Evolutionary conservation across 1,140 invertebrate species (phyloP), one percentile per base, ranked within the genome.

Genomic region (Dinoponera quadriceps): DNA sequence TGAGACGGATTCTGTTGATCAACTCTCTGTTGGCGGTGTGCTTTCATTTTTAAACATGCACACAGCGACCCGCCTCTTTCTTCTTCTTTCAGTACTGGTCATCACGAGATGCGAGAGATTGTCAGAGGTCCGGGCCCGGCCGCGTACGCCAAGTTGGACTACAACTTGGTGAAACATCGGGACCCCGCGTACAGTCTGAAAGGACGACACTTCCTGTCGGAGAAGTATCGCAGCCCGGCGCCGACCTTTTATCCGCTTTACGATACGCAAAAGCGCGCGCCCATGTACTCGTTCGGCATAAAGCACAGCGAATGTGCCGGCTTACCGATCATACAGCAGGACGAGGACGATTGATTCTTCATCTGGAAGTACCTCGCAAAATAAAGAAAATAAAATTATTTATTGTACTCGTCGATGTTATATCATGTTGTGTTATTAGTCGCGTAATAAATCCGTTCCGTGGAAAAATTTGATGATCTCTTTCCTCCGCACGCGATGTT

Each of bases 261-360:
- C 22, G 75, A 90, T 38, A 20, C 60, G 0, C 57, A 86, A 54
- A 93, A 83, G 83, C 75, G 86, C 33, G 51, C 89, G 1, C 92
- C 93, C 3, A 88, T 77, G 22, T 94, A 90, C 59, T 91, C 91
- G 0, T 93, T 94, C 73, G 93, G 93, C 9, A 85, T 93, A 2
- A 91, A 86, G 65, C 91, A 94, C 62, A 94, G 92, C 27, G 88
- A 91, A 66, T 94, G 93, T 55, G 60, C 86, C 0, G 83, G 88
- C 1, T 25, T 90, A n/a, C 83, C 90, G 27, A 51, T 91, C n/a
- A 91, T 89, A 20, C 74, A 89, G 11, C 20, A 85, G 1, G 92
- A 94, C 33, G 88, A 92, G 18, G 82, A n/a, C n/a, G n/a, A 89
- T 80, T 90, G 27, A 90, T 51, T 77, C 33, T 66, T 25, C 55